Evolutionary conservation across 2,888 invertebrate species (phyloP), one percentile per base, ranked within the genome.

Genomic region (Thereva nobilitata): DNA sequence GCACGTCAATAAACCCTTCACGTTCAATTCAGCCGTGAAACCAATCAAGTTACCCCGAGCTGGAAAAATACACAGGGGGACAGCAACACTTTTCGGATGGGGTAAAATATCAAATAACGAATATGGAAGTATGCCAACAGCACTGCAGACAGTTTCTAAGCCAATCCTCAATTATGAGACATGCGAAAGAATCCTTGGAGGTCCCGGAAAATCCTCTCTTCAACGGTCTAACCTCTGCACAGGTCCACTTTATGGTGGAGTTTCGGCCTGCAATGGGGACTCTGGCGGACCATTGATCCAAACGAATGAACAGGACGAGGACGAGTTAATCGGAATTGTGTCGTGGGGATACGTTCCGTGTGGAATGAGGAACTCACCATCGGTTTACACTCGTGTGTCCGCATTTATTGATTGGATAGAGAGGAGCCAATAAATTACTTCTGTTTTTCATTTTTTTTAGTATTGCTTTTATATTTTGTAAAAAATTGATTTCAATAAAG

Each of bases 321-420:
- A 50, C 12, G 38, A 40, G 74, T 75, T 68, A 73, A 71, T 83
- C 38, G 84, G 84, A 66, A 74, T 83, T 64, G 83, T 84, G 8
- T 83, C 84, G 37, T 84, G 84, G 84, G 83, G 83, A 23, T 74
- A 76, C 42, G 78, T 77, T 6, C 83, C 83, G 6, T 84, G 84
- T 65, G 77, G 79, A 8, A 69, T 53, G 41, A 73, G 72, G n/a
- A 74, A 72, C 10, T 73, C 75, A 37, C 83, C 83, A 1, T 81
- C 83, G 0, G 82, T 82, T 0, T 83, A 80, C 72, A 82, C 82
- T 1, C 71, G 72, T 5, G 75, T 77, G 0, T 73, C 75, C 0
- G 71, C 76, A 0, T 79, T 76, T 72, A 1, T 68, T 1, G 52
- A 70, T 7, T 84, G 83, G 82, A 73, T 78, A 50, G 3, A n/a